A percentile compares a stretch with the other conserved stretches of the same genome.
These are phyloP conservation scores for Tiaroga cobitis DNA, from an alignment of 2,797 vertebrate genomes.

Conservation along the genomic window DNA sequence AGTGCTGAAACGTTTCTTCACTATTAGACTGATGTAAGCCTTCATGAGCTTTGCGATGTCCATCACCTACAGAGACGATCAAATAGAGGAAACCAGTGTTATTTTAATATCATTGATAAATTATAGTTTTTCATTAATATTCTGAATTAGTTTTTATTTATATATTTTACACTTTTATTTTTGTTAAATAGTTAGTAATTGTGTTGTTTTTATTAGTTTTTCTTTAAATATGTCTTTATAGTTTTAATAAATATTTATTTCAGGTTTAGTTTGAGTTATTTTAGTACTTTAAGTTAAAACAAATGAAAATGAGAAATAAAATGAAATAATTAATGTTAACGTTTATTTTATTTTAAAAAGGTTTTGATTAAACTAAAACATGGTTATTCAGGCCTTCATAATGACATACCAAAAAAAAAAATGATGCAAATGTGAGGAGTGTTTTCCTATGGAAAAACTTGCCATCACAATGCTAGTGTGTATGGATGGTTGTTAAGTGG, in stretches of 20 bases:
- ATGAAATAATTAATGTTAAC: background rate
- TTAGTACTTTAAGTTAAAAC: background rate
- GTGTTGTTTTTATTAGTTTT: background rate
- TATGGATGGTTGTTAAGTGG: background rate
- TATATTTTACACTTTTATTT: background rate
- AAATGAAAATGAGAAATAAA: background rate
- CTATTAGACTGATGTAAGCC: conserved; percentile 98
- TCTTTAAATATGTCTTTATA: background rate
- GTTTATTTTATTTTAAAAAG: background rate
- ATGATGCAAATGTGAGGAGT: background rate
- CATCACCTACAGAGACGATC: conserved; percentile 83
- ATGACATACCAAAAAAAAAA: background rate
- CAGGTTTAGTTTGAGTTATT: background rate
- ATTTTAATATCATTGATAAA: background rate
- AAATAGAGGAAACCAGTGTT: conserved; percentile 17
- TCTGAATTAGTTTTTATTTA: background rate
- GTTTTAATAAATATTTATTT: background rate
- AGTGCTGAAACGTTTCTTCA: conserved; percentile 96
- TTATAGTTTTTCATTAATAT: background rate
- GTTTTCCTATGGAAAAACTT: background rate
- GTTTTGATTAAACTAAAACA: background rate
- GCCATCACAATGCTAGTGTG: background rate
- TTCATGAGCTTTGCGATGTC: conserved; percentile 99
- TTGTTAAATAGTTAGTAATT: background rate
- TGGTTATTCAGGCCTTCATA: background rate